These are phyloP conservation scores for Tragulus kanchil DNA, from an alignment of 2,113 vertebrate species.

Conservation along the genomic window DNA sequence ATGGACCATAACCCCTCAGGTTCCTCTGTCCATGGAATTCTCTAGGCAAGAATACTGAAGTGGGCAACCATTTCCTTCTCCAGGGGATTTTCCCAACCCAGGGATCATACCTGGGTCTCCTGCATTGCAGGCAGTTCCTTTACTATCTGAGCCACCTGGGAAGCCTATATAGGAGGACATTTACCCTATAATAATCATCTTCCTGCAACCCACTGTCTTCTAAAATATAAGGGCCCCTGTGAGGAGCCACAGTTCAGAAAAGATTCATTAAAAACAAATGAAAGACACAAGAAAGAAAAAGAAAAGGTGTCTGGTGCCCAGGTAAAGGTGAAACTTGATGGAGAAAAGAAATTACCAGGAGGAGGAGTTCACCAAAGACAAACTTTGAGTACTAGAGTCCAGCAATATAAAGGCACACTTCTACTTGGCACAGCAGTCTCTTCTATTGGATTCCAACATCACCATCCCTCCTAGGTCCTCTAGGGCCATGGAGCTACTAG, in stretches of 20 bases:
- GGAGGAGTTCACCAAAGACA: neutral
- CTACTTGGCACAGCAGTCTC: neutral
- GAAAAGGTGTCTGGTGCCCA: neutral
- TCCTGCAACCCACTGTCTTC: neutral
- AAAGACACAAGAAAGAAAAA: conserved; percentile 8
- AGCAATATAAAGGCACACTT: neutral
- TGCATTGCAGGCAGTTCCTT: neutral
- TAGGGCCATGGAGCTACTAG: neutral
- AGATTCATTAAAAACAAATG: conserved; percentile 9
- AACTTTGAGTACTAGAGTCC: neutral
- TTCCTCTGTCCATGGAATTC: neutral
- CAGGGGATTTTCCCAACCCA: neutral
- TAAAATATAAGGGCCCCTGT: neutral
- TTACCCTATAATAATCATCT: neutral
- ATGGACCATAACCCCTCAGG: neutral
- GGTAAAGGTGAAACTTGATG: neutral
- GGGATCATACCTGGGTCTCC: neutral
- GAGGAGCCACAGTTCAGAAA: neutral
- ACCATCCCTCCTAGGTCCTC: neutral
- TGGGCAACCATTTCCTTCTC: neutral
- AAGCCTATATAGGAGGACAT: neutral
- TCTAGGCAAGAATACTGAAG: neutral
- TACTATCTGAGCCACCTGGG: neutral
- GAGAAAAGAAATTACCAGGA: neutral
- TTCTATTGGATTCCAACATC: neutral